phyloP scores from a whole-genome alignment of 2,113 vertebrate genomes.

The Galeopterus variegatus region DNA sequence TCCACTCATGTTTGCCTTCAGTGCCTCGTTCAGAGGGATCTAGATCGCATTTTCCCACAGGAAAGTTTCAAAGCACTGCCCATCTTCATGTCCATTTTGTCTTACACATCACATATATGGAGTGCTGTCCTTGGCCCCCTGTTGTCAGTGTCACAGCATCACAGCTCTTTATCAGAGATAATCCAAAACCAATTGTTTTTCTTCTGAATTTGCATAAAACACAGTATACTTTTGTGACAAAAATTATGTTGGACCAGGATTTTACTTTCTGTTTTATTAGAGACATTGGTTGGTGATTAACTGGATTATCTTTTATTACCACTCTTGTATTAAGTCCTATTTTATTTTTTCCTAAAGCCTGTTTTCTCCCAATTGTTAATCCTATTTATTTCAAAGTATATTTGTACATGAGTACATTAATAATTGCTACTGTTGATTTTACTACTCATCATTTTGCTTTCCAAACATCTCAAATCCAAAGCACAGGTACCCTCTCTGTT shows the following conservation, averaged over 20 bases:
- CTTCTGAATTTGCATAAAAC: background rate
- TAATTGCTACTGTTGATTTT: background rate
- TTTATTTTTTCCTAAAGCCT: background rate
- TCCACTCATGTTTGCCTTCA: background rate
- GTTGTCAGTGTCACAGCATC: background rate
- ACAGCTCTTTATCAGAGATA: background rate
- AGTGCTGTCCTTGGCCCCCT: background rate
- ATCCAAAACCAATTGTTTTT: background rate
- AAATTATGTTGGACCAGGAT: background rate
- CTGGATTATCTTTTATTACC: background rate
- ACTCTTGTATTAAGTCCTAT: background rate
- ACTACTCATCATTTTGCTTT: background rate
- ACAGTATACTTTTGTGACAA: background rate
- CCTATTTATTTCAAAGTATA: slow-evolving; percentile 1
- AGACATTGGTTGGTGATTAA: background rate
- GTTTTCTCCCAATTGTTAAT: background rate
- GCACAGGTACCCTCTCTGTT: background rate
- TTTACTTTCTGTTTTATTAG: slow-evolving; percentile 1
- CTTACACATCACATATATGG: background rate
- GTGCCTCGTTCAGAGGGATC: background rate
- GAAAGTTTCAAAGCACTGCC: background rate
- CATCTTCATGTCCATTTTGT: too few species aligned
- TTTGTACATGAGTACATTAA: background rate
- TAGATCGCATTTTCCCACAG: background rate
- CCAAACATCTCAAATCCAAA: background rate